Evolutionary conservation across 2,797 vertebrate species (phyloP).

Genomic region (Sebastes umbrosus): DNA sequence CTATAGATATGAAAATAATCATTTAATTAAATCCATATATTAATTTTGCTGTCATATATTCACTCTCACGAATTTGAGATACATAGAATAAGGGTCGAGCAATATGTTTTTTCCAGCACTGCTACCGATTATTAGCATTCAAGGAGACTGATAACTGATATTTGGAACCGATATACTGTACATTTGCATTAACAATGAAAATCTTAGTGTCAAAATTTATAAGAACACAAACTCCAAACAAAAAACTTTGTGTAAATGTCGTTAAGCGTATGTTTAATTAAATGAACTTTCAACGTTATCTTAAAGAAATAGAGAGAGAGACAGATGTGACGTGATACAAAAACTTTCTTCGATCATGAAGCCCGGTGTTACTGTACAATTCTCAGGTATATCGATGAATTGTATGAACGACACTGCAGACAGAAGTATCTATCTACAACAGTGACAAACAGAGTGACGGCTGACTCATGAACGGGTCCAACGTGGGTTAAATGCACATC

Average conservation of each 20-base stretch:
- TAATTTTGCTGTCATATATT: neutral
- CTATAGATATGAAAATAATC: neutral
- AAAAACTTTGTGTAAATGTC: neutral
- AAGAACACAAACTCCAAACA: neutral
- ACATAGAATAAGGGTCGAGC: neutral
- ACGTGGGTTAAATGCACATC: too few species aligned
- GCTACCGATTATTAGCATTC: neutral
- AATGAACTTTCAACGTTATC: neutral
- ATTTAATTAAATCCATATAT: neutral
- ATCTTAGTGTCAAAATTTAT: neutral
- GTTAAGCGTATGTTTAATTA: neutral
- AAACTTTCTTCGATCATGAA: neutral
- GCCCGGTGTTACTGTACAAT: neutral
- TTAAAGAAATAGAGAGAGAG: neutral
- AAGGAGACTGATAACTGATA: neutral
- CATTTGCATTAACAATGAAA: neutral
- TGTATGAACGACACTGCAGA: neutral
- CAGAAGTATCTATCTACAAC: neutral
- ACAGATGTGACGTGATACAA: neutral
- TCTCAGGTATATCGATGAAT: neutral
- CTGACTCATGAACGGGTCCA: neutral
- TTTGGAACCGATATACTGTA: neutral
- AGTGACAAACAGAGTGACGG: neutral
- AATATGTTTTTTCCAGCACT: neutral
- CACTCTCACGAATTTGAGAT: neutral